Conservation (phyloP, 2,888 invertebrate species). For the Hanleya hanleyi region DNA sequence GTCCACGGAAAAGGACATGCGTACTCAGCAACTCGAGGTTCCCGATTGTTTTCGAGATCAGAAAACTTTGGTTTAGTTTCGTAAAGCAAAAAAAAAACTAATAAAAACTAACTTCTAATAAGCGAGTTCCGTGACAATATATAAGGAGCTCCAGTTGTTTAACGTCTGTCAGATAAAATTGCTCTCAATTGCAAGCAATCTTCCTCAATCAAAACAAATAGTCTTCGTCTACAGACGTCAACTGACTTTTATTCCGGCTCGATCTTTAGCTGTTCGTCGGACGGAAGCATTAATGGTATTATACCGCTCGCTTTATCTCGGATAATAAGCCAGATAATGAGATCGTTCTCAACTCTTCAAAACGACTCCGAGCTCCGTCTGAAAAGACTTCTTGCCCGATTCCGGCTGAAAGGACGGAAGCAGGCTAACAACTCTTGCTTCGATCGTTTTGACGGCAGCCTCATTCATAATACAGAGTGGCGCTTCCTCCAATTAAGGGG, state of each 20-base stretch:
- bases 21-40: too few relatives aligned
- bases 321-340: not conserved
- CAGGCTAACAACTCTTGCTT: not conserved
- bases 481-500: not conserved
- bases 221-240: not conserved
- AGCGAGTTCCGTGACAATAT: too few relatives aligned
- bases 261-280: not conserved
- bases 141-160: too few relatives aligned
- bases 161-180: not conserved
- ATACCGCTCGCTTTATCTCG: not conserved
- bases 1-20: too few relatives aligned
- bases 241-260: not conserved
- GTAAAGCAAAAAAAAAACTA: too few relatives aligned
- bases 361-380: not conserved
- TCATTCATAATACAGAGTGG: not conserved
- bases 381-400: not conserved
- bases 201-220: not conserved
- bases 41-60: too few relatives aligned
- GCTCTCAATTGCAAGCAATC: not conserved
- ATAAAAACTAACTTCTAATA: too few relatives aligned
- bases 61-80: too few relatives aligned
- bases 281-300: not conserved
- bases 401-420: not conserved
- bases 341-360: not conserved
- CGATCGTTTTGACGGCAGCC: not conserved